Conservation (phyloP, 2,888 invertebrate species). For the Catocala sponsa region DNA sequence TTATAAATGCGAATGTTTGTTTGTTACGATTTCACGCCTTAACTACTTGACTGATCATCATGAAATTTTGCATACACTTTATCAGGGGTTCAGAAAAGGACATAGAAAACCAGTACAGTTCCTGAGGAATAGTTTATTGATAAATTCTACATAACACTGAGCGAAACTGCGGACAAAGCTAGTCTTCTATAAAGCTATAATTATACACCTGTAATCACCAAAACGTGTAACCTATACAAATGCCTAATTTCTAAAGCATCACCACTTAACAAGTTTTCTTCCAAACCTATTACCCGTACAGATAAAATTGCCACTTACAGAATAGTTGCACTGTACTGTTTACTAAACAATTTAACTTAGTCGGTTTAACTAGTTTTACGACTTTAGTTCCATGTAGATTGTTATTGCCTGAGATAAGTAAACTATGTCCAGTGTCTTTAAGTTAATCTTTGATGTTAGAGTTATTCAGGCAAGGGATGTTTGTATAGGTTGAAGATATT, state of each 20-base stretch:
- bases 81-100: too few relatives aligned
- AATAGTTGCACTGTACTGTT: slow-evolving; percentile 40
- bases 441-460: slow-evolving; percentile 28
- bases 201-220: background rate
- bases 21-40: too few relatives aligned
- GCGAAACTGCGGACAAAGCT: too few relatives aligned
- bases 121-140: too few relatives aligned
- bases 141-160: too few relatives aligned
- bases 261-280: slow-evolving; percentile 3
- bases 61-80: too few relatives aligned
- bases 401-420: slow-evolving; percentile 42
- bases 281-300: slow-evolving; percentile 11
- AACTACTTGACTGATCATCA: too few relatives aligned
- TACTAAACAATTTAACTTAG: slow-evolving; percentile 56
- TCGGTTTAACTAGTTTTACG: slow-evolving; percentile 49
- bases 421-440: slow-evolving; percentile 37
- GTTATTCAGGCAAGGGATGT: background rate
- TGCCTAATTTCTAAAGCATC: background rate
- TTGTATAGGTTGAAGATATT: background rate
- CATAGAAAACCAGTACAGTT: too few relatives aligned
- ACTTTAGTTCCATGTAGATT: slow-evolving; percentile 44
- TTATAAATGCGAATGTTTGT: too few relatives aligned
- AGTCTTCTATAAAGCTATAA: too few relatives aligned
- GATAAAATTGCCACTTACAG: slow-evolving; percentile 36
- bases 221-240: slow-evolving; percentile 8